Evolutionary conservation across 2,797 vertebrate species (phyloP), one percentile per base, ranked within the genome.

Genomic region (Fringilla coelebs): DNA sequence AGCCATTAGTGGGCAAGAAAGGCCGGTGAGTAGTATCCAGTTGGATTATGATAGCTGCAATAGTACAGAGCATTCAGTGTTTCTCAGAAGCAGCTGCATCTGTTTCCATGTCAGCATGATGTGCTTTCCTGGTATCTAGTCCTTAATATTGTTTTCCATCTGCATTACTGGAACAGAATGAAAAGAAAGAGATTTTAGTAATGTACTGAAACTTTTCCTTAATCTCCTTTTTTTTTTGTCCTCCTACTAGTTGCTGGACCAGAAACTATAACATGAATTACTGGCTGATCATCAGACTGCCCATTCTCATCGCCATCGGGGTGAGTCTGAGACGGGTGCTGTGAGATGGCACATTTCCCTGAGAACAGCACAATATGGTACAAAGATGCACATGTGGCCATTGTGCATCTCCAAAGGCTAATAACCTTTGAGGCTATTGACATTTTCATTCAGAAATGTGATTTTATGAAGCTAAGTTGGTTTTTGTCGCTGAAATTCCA

Each of bases 261-360:
- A 98, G 98, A 93, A 99, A 99, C 93, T 98, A 99, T 45, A 99
- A 99, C 95, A 99, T 99, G 99, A 99, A 99, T 80, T 99, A 98
- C 91, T 99, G 99, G 99, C 98, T 99, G 97, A 99, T 99, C 89
- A 99, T 99, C 93, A 98, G 99, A 21, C 98, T 98, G 58, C 99
- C 99, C 19, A 99, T 99, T 84, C 98, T 99, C 41, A 98, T 99
- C 2, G 98, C 99, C 70, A 99, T 99, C 32, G 98, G 99, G 98
- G 99, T 99, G 96, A 99, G 99, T 98, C 94, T 28, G 43, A 77
- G 34, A 26, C 0, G 0, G 0, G 0, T 57, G 31, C 10, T 21
- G 52, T 2, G 10, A 70, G 25, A 26, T 58, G n/a, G 45, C 34
- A 43, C 49, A 61, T 73, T 72, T 66, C 61, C 19, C 4, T 46